phyloP scores from a whole-genome alignment of 2,113 vertebrate genomes.

The Synodontis membranacea region DNA sequence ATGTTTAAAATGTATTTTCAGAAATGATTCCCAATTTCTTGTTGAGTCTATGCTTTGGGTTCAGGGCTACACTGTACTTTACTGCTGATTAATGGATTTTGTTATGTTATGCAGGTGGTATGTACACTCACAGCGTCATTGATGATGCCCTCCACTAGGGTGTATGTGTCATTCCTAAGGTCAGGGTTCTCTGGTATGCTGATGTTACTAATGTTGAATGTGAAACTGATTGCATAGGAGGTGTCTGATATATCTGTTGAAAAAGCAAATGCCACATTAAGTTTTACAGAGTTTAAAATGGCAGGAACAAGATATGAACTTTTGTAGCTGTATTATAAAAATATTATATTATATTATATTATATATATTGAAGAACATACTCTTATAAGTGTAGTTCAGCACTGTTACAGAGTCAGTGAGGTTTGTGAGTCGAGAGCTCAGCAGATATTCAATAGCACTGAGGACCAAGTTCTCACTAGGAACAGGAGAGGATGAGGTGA shows the following conservation, averaged over 20 bases:
- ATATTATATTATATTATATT: no score
- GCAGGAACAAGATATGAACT: no score
- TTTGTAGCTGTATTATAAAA: no score
- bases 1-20: no score
- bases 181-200: not conserved
- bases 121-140: conserved; percentile 16
- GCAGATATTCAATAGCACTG: not conserved
- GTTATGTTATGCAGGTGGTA: no score
- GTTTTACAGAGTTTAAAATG: no score
- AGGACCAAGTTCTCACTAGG: conserved; percentile 7
- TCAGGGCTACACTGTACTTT: no score
- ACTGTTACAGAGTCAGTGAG: conserved; percentile 8
- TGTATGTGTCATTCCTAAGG: not conserved
- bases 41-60: no score
- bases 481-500: not conserved
- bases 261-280: not conserved
- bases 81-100: no score
- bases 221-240: not conserved
- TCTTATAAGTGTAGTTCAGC: not conserved
- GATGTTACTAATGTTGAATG: not conserved
- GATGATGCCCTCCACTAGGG: not conserved
- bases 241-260: not conserved
- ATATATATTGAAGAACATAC: conserved; percentile 6
- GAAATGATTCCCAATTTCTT: no score
- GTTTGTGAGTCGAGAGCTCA: not conserved